Evolutionary conservation across 2,888 invertebrate species (phyloP).

Genomic region (Drosophila siamana): DNA sequence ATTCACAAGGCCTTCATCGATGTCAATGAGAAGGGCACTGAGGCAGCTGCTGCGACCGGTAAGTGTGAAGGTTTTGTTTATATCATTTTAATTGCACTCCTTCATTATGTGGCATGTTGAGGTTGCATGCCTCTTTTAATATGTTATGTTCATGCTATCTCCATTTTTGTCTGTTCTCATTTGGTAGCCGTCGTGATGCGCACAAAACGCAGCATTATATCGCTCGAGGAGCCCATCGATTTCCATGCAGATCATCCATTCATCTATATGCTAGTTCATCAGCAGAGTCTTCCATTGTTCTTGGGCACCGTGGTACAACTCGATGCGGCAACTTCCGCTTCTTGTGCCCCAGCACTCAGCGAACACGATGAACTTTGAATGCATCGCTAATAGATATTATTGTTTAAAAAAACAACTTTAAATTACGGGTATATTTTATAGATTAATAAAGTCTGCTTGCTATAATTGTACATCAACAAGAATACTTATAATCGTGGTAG

Average conservation of each 20-base stretch:
- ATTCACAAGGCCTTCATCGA: slow-evolving; percentile 95
- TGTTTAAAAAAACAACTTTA: background rate
- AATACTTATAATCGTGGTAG: slow-evolving; percentile 6
- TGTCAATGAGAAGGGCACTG: slow-evolving; percentile 95
- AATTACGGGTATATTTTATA: slow-evolving; percentile 30
- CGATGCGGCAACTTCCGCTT: slow-evolving; percentile 25
- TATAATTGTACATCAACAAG: background rate
- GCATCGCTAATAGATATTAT: background rate
- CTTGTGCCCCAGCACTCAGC: slow-evolving; percentile 18
- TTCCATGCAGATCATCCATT: slow-evolving; percentile 82
- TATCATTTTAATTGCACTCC: background rate
- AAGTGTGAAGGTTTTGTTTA: slow-evolving; percentile 21
- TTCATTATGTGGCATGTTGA: slow-evolving; percentile 13
- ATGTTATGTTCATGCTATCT: slow-evolving; percentile 11
- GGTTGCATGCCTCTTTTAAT: slow-evolving; percentile 2
- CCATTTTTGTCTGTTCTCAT: slow-evolving; percentile 41
- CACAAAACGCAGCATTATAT: slow-evolving; percentile 60
- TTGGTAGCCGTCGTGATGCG: slow-evolving; percentile 86
- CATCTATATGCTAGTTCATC: slow-evolving; percentile 67
- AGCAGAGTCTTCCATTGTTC: slow-evolving; percentile 59
- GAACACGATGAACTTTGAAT: slow-evolving; percentile 66
- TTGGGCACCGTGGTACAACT: slow-evolving; percentile 60
- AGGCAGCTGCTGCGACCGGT: slow-evolving; percentile 93
- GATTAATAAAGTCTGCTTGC: slow-evolving; percentile 25
- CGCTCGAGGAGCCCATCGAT: slow-evolving; percentile 50